These are phyloP conservation scores for Elanus axillaris DNA, from an alignment of 2,113 vertebrate species.

Conservation along the genomic window DNA sequence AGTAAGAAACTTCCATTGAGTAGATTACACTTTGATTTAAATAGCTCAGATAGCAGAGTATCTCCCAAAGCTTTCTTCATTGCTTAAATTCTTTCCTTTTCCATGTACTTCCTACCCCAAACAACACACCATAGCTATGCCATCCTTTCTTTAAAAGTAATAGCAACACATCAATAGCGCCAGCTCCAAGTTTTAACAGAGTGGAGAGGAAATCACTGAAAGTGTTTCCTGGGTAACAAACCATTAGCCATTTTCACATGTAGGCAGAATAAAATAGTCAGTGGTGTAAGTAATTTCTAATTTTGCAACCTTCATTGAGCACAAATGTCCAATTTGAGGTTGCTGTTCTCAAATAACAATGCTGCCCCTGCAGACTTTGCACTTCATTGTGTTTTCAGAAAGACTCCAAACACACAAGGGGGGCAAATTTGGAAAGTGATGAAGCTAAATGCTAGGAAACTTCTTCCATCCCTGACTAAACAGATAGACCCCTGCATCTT, in stretches of 20 bases:
- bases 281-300: neutral
- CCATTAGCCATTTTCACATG: neutral
- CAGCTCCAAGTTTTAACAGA: neutral
- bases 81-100: slow-evolving; percentile 23
- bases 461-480: neutral
- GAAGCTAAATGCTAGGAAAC: neutral
- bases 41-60: neutral
- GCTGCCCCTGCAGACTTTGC: neutral
- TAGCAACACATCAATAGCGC: neutral
- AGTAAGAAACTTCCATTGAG: neutral
- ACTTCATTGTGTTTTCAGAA: neutral
- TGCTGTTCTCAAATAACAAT: neutral
- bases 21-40: neutral
- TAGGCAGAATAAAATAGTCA: neutral
- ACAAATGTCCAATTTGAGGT: neutral
- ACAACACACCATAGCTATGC: neutral
- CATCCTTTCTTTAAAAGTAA: neutral
- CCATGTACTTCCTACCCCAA: neutral
- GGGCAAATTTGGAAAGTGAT: neutral
- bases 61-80: neutral
- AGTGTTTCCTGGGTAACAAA: neutral
- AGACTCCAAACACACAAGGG: neutral
- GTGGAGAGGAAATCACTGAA: neutral
- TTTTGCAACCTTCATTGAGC: neutral
- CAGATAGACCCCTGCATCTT: neutral